phyloP scores from a whole-genome alignment of 1,140 invertebrate genomes.

The Diorhabda carinulata region DNA sequence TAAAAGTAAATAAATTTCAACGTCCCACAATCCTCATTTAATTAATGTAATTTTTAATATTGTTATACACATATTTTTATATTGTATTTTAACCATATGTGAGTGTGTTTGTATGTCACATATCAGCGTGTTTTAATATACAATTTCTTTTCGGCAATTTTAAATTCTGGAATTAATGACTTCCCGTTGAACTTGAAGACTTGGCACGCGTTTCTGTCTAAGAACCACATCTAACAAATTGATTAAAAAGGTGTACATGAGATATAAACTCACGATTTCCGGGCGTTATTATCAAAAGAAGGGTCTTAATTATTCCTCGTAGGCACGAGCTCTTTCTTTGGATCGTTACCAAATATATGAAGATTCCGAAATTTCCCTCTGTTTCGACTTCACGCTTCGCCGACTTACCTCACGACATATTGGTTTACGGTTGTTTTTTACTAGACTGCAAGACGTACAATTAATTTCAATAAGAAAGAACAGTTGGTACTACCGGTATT shows the following conservation, averaged over 20 bases:
- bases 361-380: slow-evolving; percentile 1
- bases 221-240: not conserved
- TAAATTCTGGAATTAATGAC: not conserved
- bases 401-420: slow-evolving; percentile 29
- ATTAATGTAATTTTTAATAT: no score
- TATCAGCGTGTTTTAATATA: no score
- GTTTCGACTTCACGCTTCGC: slow-evolving; percentile 17
- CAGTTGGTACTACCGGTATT: slow-evolving; percentile 31
- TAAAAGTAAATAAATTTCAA: no score
- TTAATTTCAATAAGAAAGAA: slow-evolving; percentile 21
- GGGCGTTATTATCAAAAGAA: not conserved
- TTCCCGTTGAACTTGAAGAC: not conserved
- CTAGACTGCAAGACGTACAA: slow-evolving; percentile 13
- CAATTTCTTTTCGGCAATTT: no score
- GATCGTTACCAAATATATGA: not conserved
- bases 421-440: slow-evolving; percentile 25
- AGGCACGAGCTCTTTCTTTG: slow-evolving; percentile 1
- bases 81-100: no score
- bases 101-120: no score
- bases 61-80: no score
- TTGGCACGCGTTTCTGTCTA: not conserved
- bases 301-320: not conserved
- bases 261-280: not conserved
- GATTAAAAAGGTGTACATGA: not conserved
- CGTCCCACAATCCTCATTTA: no score